Percentiles rank a stretch among this genome's conserved stretches.
Conservation (phyloP, 92 coral and sea anemone species). For the Zoanthus sociatus region DNA sequence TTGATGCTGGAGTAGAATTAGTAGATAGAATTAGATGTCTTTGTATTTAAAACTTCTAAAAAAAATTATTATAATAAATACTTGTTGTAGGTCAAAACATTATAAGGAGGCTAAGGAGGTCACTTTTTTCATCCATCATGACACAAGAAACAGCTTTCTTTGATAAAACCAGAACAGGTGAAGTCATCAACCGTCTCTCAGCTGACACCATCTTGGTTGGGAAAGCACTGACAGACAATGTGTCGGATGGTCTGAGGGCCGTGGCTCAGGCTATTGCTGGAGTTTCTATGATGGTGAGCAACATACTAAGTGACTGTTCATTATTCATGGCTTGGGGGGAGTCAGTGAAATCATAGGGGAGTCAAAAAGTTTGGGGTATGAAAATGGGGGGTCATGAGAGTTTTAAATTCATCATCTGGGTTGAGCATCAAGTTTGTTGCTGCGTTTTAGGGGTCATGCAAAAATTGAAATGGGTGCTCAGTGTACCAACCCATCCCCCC, state of each 20-base stretch:
- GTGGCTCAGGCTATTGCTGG: slow-evolving; percentile 95
- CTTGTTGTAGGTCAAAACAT: slow-evolving; percentile 78
- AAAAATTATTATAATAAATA: not conserved
- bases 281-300: slow-evolving; percentile 93
- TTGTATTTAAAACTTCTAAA: not conserved
- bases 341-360: too few species aligned
- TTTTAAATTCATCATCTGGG: too few species aligned
- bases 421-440: too few species aligned
- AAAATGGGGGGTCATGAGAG: too few species aligned
- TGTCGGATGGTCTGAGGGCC: slow-evolving; percentile 97
- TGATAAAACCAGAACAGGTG: slow-evolving; percentile 93
- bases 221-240: slow-evolving; percentile 98
- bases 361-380: too few species aligned
- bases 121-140: slow-evolving; percentile 81
- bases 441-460: too few species aligned
- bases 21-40: too few species aligned
- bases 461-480: too few species aligned
- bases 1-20: too few species aligned
- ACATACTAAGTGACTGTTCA: too few species aligned
- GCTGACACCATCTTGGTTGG: slow-evolving; percentile 95
- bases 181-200: slow-evolving; percentile 91
- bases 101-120: slow-evolving; percentile 77
- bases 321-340: not conserved
- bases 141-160: slow-evolving; percentile 97
- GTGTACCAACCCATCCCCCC: too few species aligned